Evolutionary conservation across 2,888 invertebrate genomes (phyloP).

Genomic region (Scaptomyza polygonia): DNA sequence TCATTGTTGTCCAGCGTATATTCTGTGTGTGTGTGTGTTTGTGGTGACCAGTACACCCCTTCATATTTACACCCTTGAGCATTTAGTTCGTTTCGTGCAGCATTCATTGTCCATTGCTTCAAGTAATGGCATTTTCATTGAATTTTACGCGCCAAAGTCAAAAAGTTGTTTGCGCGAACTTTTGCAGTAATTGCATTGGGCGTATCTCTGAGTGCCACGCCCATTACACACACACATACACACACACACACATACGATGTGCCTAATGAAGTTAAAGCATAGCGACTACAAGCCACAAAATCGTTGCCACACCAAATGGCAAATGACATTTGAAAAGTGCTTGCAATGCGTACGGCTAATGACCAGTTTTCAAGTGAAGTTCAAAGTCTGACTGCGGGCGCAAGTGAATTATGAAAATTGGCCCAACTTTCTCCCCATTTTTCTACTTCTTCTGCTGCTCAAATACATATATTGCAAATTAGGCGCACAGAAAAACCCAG

Average conservation of each 20-base stretch:
- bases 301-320: conserved; percentile 62
- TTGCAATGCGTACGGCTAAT: conserved; percentile 70
- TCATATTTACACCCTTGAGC: background rate
- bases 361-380: conserved; percentile 71
- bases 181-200: conserved; percentile 77
- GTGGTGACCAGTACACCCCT: conserved; percentile 16
- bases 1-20: conserved; percentile 60
- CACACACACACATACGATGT: conserved; percentile 28
- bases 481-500: conserved; percentile 64
- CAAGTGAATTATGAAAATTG: conserved; percentile 75
- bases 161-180: conserved; percentile 77
- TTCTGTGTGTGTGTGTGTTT: conserved; percentile 18
- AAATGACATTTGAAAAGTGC: conserved; percentile 80
- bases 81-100: conserved; percentile 2
- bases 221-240: background rate
- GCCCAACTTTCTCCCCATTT: conserved; percentile 5
- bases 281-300: conserved; percentile 62
- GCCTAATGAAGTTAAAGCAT: conserved; percentile 72
- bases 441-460: background rate
- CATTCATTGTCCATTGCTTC: conserved; percentile 62
- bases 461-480: conserved; percentile 61
- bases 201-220: conserved; percentile 16
- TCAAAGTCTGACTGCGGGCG: conserved; percentile 76
- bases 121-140: conserved; percentile 78
- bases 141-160: conserved; percentile 77